A percentile compares a stretch with the other conserved stretches of the same genome.
Conservation (phyloP, 2,797 vertebrate genomes). For the Pipistrellus kuhlii region DNA sequence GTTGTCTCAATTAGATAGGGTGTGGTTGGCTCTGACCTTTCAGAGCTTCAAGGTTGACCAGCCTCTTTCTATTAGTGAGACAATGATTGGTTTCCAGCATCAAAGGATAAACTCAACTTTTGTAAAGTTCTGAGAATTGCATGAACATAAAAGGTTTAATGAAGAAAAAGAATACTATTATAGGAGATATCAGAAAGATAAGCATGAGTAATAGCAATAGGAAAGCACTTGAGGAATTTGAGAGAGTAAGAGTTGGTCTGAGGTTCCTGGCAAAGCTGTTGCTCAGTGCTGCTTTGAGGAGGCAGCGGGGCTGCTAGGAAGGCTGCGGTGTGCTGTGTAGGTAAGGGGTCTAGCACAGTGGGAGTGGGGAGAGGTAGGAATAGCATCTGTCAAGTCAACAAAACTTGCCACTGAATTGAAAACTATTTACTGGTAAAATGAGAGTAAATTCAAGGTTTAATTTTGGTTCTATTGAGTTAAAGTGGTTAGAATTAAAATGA, state of each 20-base stretch:
- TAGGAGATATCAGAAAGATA: background rate
- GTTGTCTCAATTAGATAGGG: too few relatives aligned
- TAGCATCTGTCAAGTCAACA: too few relatives aligned
- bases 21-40: too few relatives aligned
- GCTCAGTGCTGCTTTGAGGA: background rate
- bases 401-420: background rate
- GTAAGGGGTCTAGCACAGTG: rapidly evolving
- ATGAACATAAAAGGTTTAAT: background rate
- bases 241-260: background rate
- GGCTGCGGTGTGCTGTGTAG: too few relatives aligned
- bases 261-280: rapidly evolving
- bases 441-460: background rate
- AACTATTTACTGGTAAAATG: background rate
- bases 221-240: background rate
- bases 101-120: background rate
- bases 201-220: background rate
- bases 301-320: background rate
- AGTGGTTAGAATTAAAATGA: background rate
- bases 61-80: too few relatives aligned
- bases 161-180: background rate
- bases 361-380: background rate
- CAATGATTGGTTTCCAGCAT: too few relatives aligned
- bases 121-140: background rate
- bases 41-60: too few relatives aligned
- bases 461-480: background rate